A percentile compares a stretch with the other conserved stretches of the same genome.
Conservation (phyloP, 2,797 vertebrate genomes). For the Scarus forsteni region DNA sequence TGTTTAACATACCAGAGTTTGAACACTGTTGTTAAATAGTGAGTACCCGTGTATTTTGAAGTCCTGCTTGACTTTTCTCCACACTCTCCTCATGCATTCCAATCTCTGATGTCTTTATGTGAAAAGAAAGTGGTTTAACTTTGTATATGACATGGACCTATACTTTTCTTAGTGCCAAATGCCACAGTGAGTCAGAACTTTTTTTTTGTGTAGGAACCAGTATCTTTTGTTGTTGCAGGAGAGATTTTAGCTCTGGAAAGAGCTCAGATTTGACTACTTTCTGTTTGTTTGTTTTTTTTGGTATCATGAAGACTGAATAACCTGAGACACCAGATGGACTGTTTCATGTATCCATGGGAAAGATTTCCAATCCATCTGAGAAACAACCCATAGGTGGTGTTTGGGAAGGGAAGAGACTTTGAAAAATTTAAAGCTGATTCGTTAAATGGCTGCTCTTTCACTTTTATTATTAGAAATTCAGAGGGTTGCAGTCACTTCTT, state of each 20-base stretch:
- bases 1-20: slow-evolving; percentile 26
- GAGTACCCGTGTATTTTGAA: slow-evolving; percentile 6
- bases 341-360: too few species aligned
- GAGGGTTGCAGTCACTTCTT: too few species aligned
- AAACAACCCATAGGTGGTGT: too few species aligned
- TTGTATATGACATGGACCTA: slow-evolving; percentile 61
- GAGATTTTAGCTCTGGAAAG: slow-evolving; percentile 1
- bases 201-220: slow-evolving; percentile 27
- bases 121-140: slow-evolving; percentile 48
- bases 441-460: too few species aligned
- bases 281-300: slow-evolving; percentile 4
- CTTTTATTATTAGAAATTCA: too few species aligned
- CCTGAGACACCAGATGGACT: too few species aligned
- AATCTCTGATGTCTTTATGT: slow-evolving; percentile 55
- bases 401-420: too few species aligned
- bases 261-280: slow-evolving; percentile 13
- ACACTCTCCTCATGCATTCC: slow-evolving; percentile 25
- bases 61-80: slow-evolving; percentile 42
- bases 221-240: neutral
- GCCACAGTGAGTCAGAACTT: slow-evolving; percentile 31
- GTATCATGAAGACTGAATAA: slow-evolving; percentile 1
- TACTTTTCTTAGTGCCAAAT: slow-evolving; percentile 75
- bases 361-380: too few species aligned
- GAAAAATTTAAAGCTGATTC: too few species aligned
- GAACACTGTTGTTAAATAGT: slow-evolving; percentile 19